Conservation (phyloP, 2,888 invertebrate species). For the Drosophila conformis region DNA sequence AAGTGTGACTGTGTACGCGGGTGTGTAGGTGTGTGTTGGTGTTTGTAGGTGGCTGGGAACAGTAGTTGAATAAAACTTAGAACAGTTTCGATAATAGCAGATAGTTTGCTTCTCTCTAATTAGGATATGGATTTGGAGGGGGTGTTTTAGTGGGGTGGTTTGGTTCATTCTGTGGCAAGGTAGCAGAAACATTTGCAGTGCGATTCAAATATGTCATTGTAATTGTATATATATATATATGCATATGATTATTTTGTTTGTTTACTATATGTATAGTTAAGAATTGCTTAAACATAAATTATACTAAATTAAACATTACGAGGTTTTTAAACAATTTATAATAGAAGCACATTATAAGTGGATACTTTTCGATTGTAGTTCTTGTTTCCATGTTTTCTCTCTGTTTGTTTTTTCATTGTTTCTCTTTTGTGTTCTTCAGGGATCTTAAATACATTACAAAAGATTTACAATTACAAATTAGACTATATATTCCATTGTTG, state of each 20-base stretch:
- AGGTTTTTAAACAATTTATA: constrained; percentile 63
- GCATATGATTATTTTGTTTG: constrained; percentile 38
- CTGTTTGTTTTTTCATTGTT: constrained; percentile 6
- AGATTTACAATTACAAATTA: constrained; percentile 53
- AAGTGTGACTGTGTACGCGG: constrained; percentile 35
- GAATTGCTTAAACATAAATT: constrained; percentile 66
- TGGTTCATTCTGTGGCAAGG: constrained; percentile 66
- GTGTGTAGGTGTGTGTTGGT: constrained; percentile 2
- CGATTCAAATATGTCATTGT: constrained; percentile 56
- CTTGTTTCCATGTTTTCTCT: constrained; percentile 11
- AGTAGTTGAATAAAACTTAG: constrained; percentile 70
- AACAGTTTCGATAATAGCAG: constrained; percentile 68
- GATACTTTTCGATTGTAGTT: constrained; percentile 38
- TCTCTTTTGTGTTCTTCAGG: constrained; percentile 9
- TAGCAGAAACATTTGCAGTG: constrained; percentile 69
- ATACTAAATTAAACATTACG: constrained; percentile 73
- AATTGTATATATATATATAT: constrained; percentile 17
- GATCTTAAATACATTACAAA: constrained; percentile 45
- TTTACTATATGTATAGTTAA: constrained; percentile 63
- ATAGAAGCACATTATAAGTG: constrained; percentile 49
- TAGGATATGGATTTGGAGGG: constrained; percentile 17
- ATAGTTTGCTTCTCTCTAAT: constrained; percentile 34
- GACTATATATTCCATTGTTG: constrained; percentile 36
- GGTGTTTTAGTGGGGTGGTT: constrained; percentile 14
- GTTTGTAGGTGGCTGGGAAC: constrained; percentile 39